phyloP scores from a whole-genome alignment of 1,140 invertebrate genomes.

The Caerostris extrusa region DNA sequence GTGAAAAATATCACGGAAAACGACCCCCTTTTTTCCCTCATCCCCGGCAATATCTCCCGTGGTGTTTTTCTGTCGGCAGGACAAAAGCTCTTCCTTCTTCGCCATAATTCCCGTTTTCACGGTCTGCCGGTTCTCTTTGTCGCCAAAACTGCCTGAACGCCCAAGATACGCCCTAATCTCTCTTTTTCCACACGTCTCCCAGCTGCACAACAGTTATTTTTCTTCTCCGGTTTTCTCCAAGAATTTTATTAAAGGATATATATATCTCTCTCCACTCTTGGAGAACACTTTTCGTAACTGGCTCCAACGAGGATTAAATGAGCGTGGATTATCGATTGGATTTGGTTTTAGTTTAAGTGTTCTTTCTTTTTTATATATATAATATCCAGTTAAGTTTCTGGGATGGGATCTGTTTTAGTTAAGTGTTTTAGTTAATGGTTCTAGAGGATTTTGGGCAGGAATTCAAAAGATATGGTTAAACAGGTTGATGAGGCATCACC shows the following conservation, averaged over 20 bases:
- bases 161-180: conserved; percentile 71
- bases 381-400: too few species aligned
- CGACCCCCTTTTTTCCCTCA: neutral
- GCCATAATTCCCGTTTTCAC: conserved; percentile 74
- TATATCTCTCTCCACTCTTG: neutral
- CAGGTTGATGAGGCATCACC: too few species aligned
- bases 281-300: too few species aligned
- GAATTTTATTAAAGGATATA: conserved; percentile 36
- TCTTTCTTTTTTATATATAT: too few species aligned
- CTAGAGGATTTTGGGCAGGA: too few species aligned
- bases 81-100: conserved; percentile 46
- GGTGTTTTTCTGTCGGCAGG: conserved; percentile 64
- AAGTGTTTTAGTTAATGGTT: too few species aligned
- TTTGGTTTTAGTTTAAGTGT: too few species aligned
- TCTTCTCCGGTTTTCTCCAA: neutral
- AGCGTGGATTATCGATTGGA: too few species aligned
- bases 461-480: too few species aligned
- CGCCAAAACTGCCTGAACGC: conserved; percentile 35
- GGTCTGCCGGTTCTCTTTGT: conserved; percentile 36
- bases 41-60: conserved; percentile 36
- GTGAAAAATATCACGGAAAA: neutral
- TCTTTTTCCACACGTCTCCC: conserved; percentile 12
- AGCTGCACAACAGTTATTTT: conserved; percentile 17
- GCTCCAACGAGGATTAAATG: too few species aligned
- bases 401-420: too few species aligned